These are phyloP conservation scores for Tyrannus savana DNA, from an alignment of 2,113 vertebrate species.

Conservation along the genomic window DNA sequence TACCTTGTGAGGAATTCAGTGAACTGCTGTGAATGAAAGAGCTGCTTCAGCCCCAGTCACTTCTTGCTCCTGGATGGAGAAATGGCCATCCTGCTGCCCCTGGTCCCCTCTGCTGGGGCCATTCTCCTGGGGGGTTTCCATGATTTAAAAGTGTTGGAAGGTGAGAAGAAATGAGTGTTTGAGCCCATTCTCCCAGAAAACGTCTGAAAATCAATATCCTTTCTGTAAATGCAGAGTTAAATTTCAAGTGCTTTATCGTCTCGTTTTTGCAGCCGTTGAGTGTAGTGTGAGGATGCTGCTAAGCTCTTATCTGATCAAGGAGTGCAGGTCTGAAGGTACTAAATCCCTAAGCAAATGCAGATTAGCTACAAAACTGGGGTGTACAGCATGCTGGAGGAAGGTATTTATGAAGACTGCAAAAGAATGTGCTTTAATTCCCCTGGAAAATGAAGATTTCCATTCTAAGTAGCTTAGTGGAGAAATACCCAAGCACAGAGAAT, in stretches of 20 bases:
- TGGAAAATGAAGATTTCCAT: background rate
- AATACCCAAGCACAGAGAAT: background rate
- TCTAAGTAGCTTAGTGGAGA: background rate
- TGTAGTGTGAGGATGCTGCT: background rate
- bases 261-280: background rate
- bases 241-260: rapidly evolving
- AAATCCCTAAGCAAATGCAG: background rate
- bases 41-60: background rate
- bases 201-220: background rate
- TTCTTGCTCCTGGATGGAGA: background rate
- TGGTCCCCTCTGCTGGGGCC: background rate
- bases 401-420: background rate
- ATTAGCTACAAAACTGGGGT: background rate
- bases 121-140: rapidly evolving
- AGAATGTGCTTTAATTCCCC: background rate
- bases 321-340: background rate
- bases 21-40: background rate
- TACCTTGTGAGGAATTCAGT: background rate
- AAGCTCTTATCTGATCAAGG: background rate
- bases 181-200: background rate
- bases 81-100: rapidly evolving
- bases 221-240: background rate
- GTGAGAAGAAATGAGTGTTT: background rate
- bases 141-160: background rate
- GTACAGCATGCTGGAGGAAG: background rate